Evolutionary conservation across 2,113 vertebrate species (phyloP).

Genomic region (Gadus macrocephalus): DNA sequence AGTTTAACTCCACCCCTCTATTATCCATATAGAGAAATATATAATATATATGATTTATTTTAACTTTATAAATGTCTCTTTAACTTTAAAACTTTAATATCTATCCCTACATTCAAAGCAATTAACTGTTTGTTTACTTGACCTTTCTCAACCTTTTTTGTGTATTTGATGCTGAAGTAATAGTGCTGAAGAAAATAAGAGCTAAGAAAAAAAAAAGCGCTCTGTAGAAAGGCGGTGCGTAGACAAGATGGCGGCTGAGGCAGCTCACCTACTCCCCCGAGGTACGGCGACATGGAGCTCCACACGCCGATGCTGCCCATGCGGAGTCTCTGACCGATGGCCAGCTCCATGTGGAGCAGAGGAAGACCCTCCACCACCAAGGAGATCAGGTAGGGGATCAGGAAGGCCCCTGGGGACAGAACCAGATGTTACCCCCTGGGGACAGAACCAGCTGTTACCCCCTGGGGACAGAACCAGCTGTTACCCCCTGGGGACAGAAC

Average conservation of each 20-base stretch:
- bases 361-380: constrained; percentile 80
- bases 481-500: neutral
- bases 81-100: no score
- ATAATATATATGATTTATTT: no score
- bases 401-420: constrained; percentile 72
- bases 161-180: no score
- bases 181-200: no score
- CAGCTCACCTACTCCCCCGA: constrained; percentile 72
- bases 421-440: neutral
- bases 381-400: constrained; percentile 77
- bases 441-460: neutral
- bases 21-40: no score
- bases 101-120: no score
- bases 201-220: no score
- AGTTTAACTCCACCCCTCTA: no score
- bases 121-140: no score
- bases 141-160: no score
- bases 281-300: constrained; percentile 75
- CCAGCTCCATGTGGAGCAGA: constrained; percentile 75
- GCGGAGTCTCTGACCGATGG: constrained; percentile 75
- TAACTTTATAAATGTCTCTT: no score
- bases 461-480: neutral
- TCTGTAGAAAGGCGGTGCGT: no score
- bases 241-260: neutral
- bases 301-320: constrained; percentile 77